phyloP scores from a whole-genome alignment of 1,140 invertebrate species.

The Drosophila repleta region DNA sequence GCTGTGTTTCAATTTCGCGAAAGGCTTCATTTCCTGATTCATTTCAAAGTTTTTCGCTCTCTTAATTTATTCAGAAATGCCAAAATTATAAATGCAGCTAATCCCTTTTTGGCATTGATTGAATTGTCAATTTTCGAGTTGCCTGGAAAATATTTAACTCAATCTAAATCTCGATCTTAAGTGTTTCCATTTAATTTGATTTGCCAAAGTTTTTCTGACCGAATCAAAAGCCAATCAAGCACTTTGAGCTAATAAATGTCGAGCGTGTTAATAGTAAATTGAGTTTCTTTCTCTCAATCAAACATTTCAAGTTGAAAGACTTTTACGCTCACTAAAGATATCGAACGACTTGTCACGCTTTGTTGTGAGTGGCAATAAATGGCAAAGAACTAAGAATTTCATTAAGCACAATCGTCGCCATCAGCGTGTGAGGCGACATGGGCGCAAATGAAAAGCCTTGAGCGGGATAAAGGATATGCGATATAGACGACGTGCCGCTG shows the following conservation, averaged over 20 bases:
- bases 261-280: neutral
- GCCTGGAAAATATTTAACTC: neutral
- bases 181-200: neutral
- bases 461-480: conserved; percentile 7
- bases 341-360: neutral
- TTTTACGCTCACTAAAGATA: neutral
- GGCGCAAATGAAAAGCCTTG: conserved; percentile 7
- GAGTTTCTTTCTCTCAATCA: neutral
- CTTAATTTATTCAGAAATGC: neutral
- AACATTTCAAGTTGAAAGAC: too few species aligned
- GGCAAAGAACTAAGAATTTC: conserved; percentile 25
- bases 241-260: conserved; percentile 1
- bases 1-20: too few species aligned
- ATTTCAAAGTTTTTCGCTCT: conserved; percentile 1
- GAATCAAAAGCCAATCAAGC: neutral
- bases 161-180: neutral
- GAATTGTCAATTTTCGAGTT: neutral
- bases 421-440: neutral
- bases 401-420: conserved; percentile 4
- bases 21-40: neutral
- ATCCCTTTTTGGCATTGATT: neutral
- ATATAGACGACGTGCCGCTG: neutral
- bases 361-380: conserved; percentile 8
- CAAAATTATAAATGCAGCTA: neutral
- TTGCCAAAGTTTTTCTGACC: neutral